Evolutionary conservation across 2,797 vertebrate genomes (phyloP).

Genomic region (Eutrigla gurnardus): DNA sequence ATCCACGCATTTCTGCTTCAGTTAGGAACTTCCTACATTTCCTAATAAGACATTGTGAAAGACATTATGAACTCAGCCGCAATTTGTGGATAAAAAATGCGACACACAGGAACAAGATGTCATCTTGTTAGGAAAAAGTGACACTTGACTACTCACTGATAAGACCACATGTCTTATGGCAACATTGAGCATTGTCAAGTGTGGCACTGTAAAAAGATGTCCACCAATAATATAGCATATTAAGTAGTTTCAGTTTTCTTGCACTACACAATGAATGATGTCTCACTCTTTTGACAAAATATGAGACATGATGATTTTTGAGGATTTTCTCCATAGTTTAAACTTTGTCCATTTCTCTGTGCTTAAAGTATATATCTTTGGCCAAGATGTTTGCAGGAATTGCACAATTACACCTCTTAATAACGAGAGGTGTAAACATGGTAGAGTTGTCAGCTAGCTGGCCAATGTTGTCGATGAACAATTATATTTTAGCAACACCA

Average conservation of each 20-base stretch:
- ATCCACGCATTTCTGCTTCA: slow-evolving; percentile 6
- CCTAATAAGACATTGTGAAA: slow-evolving; percentile 2
- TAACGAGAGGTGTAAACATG: too few relatives aligned
- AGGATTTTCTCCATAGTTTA: not conserved
- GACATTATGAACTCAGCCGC: not conserved
- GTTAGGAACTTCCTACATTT: not conserved
- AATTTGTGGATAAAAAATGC: not conserved
- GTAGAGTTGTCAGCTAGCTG: too few relatives aligned
- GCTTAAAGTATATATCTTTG: not conserved
- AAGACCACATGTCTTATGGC: not conserved
- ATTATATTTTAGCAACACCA: too few relatives aligned
- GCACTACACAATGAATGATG: not conserved
- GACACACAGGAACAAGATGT: not conserved
- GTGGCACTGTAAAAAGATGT: not conserved
- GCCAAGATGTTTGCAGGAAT: not conserved
- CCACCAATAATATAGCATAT: not conserved
- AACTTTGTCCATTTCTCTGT: not conserved
- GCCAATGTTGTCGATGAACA: too few relatives aligned
- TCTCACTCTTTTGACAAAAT: not conserved
- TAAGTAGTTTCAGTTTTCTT: not conserved
- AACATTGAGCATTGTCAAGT: not conserved
- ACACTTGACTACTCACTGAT: not conserved
- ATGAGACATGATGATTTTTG: not conserved
- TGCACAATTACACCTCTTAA: not conserved
- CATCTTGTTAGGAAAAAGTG: not conserved